A percentile compares a stretch with the other conserved stretches of the same genome.
Conservation (phyloP, 2,888 invertebrate genomes). For the Leptopilina myrica region DNA sequence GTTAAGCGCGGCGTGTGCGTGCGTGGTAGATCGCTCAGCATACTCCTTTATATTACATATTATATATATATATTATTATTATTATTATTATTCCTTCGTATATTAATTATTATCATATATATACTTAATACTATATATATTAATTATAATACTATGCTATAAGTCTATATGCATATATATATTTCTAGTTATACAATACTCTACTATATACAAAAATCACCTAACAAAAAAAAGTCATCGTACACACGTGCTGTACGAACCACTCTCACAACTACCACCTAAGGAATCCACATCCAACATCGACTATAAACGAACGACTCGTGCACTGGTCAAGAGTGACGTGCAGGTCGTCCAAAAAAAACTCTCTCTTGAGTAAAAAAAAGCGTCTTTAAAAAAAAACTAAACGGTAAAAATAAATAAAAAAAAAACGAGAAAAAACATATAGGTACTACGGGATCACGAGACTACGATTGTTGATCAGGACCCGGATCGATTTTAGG, state of each 20-base stretch:
- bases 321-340: conserved; percentile 42
- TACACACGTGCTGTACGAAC: conserved; percentile 45
- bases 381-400: conserved; percentile 36
- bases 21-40: conserved; percentile 64
- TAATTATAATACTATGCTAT: conserved; percentile 37
- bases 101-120: conserved; percentile 41
- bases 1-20: conserved; percentile 71
- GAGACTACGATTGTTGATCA: conserved; percentile 60
- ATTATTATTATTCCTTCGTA: conserved; percentile 47
- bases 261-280: conserved; percentile 41
- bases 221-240: conserved; percentile 43
- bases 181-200: conserved; percentile 48
- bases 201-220: conserved; percentile 50
- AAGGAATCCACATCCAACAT: conserved; percentile 41
- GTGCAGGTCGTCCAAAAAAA: conserved; percentile 41
- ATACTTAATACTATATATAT: conserved; percentile 21
- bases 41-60: conserved; percentile 44
- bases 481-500: conserved; percentile 59
- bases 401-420: conserved; percentile 4
- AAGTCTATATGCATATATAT: conserved; percentile 53
- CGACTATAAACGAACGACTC: conserved; percentile 31
- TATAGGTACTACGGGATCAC: conserved; percentile 62
- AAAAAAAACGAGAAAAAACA: conserved; percentile 2
- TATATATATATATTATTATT: no score
- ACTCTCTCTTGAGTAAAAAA: conserved; percentile 11